Evolutionary conservation across 1,140 invertebrate genomes (phyloP), one percentile per base, ranked within the genome.

Genomic region (Bathynomus jamesi): DNA sequence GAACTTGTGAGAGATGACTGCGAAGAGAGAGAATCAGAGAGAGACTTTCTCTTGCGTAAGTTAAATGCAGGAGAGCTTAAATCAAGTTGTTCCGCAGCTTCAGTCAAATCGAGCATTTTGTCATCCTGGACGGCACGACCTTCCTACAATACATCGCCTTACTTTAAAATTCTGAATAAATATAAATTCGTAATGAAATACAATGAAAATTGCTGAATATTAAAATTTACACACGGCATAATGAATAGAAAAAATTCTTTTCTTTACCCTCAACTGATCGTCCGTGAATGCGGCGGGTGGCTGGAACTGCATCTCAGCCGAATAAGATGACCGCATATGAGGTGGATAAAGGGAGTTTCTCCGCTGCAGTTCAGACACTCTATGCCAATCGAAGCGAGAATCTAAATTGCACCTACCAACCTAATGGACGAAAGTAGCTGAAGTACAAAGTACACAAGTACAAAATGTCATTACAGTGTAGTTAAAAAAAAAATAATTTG

Each of bases 311-410:
- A 86, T 90, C 84, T 94, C 94, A 1, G 89, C 90, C 0, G 93
- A 90, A 83, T 96, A 96, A 0, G 91, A 89, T 73, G 91, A 92
- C 82, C 91, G 93, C 65, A 96, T 82, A 81, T 96, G 94, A 4
- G 93, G 91, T 24, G 88, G 90, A 74, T 90, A 90, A 65, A 95
- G 82, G 0, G 93, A 93, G 82, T 96, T 96, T 28, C 94, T 84
- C 79, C 89, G 87, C 78, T 90, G 87, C 21, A 96, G 83, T 80
- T 93, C 90, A 4, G 86, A 87, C 13, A 91, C 76, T 68, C 90
- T 65, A 10, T 65, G 63, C 67, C 72, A 69, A 13, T 68, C 62
- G 0, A 29, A 61, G 11, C 66, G 67, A 28, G 40, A 62, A 21
- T 63, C 17, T 31, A 67, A 28, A 27, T 7, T 63, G 24, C 72